Conservation (phyloP, 2,113 vertebrate genomes). For the Protomyctophum bolini region DNA sequence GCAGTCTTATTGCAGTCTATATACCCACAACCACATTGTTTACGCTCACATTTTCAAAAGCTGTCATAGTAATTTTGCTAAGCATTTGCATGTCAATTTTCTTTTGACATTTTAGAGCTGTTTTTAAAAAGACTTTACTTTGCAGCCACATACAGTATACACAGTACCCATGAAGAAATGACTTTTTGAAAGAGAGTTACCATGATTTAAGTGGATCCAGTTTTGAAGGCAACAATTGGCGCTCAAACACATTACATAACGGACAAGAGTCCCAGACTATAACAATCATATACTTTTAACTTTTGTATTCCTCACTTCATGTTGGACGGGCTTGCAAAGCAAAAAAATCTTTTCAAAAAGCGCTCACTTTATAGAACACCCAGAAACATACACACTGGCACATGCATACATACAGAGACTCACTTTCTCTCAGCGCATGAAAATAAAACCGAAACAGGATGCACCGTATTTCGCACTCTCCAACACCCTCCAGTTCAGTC, state of each 20-base stretch:
- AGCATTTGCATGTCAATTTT: conserved; percentile 59
- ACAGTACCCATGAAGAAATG: conserved; percentile 40
- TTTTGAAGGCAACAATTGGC: conserved; percentile 25
- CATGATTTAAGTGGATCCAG: conserved; percentile 22
- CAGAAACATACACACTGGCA: conserved; percentile 58
- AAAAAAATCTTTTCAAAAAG: conserved; percentile 62
- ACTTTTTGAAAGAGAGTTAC: conserved; percentile 14
- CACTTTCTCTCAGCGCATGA: conserved; percentile 36
- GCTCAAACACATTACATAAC: conserved; percentile 8
- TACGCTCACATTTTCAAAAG: conserved; percentile 62
- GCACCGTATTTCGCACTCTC: conserved; percentile 21
- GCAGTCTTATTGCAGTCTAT: conserved; percentile 56
- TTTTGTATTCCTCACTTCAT: conserved; percentile 33
- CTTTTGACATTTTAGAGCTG: conserved; percentile 45
- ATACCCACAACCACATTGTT: conserved; percentile 60
- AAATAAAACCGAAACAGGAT: conserved; percentile 32
- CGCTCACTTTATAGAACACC: conserved; percentile 42
- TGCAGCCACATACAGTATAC: conserved; percentile 40
- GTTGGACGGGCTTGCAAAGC: conserved; percentile 51
- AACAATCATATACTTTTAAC: conserved; percentile 7
- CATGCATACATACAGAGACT: conserved; percentile 70
- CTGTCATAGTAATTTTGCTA: conserved; percentile 60
- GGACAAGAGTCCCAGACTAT: not conserved
- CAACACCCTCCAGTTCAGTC: conserved; percentile 18
- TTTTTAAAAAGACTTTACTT: conserved; percentile 69